Conservation (phyloP, 2,797 vertebrate genomes). For the Hemibagrus guttatus region DNA sequence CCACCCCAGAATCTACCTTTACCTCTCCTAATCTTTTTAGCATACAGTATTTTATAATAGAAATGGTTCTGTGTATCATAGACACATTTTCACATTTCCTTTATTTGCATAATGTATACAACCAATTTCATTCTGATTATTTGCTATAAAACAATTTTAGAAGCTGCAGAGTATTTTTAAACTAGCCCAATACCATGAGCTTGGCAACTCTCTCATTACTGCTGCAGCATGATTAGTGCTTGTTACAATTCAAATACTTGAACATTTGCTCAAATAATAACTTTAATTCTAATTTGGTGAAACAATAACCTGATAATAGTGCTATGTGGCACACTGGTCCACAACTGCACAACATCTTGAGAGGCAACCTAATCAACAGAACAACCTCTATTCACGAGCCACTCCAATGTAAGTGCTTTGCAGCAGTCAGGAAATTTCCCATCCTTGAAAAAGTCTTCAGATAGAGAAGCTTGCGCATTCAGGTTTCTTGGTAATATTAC, state of each 20-base stretch:
- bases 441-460: not conserved
- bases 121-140: not conserved
- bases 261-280: not conserved
- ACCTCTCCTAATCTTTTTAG: not conserved
- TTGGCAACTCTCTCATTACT: not conserved
- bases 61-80: not conserved
- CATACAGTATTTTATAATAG: not conserved
- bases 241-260: not conserved
- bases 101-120: not conserved
- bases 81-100: slow-evolving; percentile 6
- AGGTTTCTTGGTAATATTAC: not conserved
- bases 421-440: not conserved
- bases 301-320: not conserved
- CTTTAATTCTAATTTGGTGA: not conserved
- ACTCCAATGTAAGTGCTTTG: not conserved
- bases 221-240: not conserved
- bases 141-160: not conserved
- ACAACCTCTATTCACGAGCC: not conserved
- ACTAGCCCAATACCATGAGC: not conserved
- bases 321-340: not conserved
- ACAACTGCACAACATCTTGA: not conserved
- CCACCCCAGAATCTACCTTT: not conserved
- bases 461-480: not conserved
- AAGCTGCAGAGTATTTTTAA: not conserved
- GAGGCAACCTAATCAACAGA: not conserved